Evolutionary conservation across 2,113 vertebrate species (phyloP), one percentile per base, ranked within the genome.

Genomic region (Nannobrachium achirus): DNA sequence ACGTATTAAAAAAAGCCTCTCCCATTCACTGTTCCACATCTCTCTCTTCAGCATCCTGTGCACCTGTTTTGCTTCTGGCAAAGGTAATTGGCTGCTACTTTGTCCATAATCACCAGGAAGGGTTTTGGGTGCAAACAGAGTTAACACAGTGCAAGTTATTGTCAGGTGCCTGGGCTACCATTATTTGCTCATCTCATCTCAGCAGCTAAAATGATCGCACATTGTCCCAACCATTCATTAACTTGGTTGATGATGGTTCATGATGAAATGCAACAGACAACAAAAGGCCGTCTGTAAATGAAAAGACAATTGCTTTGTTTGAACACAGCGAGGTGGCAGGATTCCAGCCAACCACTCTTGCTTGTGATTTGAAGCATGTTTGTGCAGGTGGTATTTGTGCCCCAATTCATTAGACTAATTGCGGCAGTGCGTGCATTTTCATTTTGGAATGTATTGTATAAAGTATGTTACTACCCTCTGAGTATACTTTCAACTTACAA

Each of bases 301-400:
- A 68, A 71, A 78, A 63, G 41, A 75, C 74, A 67, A 80, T 68
- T 75, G 70, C 67, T 70, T 61, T 69, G 52, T 50, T 7, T 18
- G 50, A 80, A 86, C 76, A 82, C 81, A 81, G 48, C 38, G 1
- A 53, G 25, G 60, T 44, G 41, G 7, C 39, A 46, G n/a, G 40
- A 69, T 75, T 75, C 77, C 73, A 78, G 80, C 68, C 25, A 57
- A 59, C 78, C 80, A 83, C 82, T 78, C 16, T 83, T 78, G 61
- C 75, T 63, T 79, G 67, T 33, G 59, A 84, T 41, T 25, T 48
- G 15, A 73, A 73, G 58, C 39, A 45, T 20, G n/a, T 40, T 25
- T 56, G 18, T 11, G 55, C n/a, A n/a, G 50, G 45, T 10, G 41
- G 25, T n/a, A 4, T 20, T 3, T n/a, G 51, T 56, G 5, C 8